Conservation (phyloP, 2,888 invertebrate species). For the Ennomos quercinarius region DNA sequence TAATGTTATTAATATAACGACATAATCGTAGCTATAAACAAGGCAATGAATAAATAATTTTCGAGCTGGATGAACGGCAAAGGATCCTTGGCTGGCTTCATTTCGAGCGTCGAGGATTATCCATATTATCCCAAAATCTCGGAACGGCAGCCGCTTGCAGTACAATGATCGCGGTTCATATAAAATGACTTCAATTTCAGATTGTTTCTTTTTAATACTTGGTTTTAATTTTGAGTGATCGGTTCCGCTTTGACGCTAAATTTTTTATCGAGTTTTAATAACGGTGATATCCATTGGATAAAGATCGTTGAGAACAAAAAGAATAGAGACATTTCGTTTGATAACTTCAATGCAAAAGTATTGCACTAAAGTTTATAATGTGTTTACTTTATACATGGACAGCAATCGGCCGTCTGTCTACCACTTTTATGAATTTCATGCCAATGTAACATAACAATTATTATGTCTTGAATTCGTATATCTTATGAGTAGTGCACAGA, state of each 20-base stretch:
- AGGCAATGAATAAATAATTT: slow-evolving; percentile 76
- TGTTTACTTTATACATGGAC: too few species aligned
- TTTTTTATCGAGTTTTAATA: slow-evolving; percentile 12
- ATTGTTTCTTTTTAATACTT: slow-evolving; percentile 65
- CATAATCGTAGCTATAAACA: slow-evolving; percentile 63
- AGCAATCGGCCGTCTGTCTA: too few species aligned
- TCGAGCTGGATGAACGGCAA: slow-evolving; percentile 66
- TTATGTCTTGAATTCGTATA: too few species aligned
- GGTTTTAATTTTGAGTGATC: slow-evolving; percentile 62
- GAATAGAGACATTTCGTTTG: too few species aligned
- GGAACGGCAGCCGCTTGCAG: slow-evolving; percentile 64
- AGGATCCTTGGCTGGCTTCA: slow-evolving; percentile 69
- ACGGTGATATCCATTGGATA: neutral
- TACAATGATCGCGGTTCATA: slow-evolving; percentile 69
- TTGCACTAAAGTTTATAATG: too few species aligned
- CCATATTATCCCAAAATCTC: slow-evolving; percentile 81
- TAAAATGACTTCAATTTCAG: slow-evolving; percentile 71
- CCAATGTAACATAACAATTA: too few species aligned
- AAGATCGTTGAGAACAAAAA: neutral
- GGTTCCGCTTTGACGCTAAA: slow-evolving; percentile 50
- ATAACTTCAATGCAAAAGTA: too few species aligned
- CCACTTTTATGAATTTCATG: too few species aligned
- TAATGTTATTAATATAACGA: slow-evolving; percentile 49
- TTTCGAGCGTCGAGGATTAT: slow-evolving; percentile 74
- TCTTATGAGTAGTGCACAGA: too few species aligned